These are phyloP conservation scores for Denticeps clupeoides DNA, from an alignment of 2,797 vertebrate genomes.

Conservation along the genomic window DNA sequence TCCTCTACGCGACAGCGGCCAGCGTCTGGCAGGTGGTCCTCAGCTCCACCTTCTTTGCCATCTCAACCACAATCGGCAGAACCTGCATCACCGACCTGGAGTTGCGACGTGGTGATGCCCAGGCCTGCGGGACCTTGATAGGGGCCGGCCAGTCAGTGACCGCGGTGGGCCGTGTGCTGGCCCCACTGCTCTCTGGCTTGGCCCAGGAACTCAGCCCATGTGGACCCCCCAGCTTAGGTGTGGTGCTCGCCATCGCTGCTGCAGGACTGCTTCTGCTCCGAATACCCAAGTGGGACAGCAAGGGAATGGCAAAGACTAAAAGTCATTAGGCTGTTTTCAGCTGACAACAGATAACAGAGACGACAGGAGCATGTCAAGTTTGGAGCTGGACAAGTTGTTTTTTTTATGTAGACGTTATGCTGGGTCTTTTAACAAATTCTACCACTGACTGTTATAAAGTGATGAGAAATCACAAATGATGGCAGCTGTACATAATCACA, in stretches of 20 bases:
- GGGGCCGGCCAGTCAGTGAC: constrained; percentile 90
- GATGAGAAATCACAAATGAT: no score
- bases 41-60: constrained; percentile 76
- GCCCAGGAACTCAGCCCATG: constrained; percentile 86
- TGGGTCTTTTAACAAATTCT: no score
- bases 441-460: no score
- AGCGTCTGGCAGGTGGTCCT: constrained; percentile 67
- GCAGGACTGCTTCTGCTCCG: constrained; percentile 65
- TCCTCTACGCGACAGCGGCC: constrained; percentile 62
- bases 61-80: constrained; percentile 81
- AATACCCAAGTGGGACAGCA: constrained; percentile 55
- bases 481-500: no score
- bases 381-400: no score
- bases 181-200: constrained; percentile 81
- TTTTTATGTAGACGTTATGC: no score
- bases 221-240: constrained; percentile 77
- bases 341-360: background rate
- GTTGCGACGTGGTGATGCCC: constrained; percentile 63
- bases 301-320: constrained; percentile 23
- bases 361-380: no score
- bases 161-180: constrained; percentile 75
- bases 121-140: constrained; percentile 76
- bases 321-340: constrained; percentile 18
- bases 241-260: constrained; percentile 66
- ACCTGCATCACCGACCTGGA: constrained; percentile 85